Conservation (phyloP, 2,888 invertebrate species). For the Melieria omissa region DNA sequence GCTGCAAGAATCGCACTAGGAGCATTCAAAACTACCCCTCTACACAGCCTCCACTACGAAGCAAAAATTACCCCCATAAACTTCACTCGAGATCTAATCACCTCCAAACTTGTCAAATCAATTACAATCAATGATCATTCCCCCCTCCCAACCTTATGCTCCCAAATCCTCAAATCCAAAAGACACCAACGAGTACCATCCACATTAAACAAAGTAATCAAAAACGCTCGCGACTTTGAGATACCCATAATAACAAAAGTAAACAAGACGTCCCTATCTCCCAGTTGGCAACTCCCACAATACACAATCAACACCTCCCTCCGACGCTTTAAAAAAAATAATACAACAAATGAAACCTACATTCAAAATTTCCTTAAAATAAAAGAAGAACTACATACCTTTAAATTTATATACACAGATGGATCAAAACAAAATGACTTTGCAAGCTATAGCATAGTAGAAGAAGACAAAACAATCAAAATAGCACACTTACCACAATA, state of each 20-base stretch:
- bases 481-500: conserved; percentile 1
- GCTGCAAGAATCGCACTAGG: conserved; percentile 25
- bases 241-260: neutral
- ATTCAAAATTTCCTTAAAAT: neutral
- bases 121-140: neutral
- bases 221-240: too few relatives aligned
- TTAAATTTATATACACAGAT: conserved; percentile 16
- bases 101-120: conserved; percentile 12
- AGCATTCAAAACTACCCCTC: conserved; percentile 30
- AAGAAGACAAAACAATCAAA: too few relatives aligned
- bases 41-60: conserved; percentile 33
- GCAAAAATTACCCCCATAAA: conserved; percentile 16
- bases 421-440: neutral
- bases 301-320: neutral
- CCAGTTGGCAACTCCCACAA: neutral
- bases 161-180: neutral
- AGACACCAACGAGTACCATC: neutral
- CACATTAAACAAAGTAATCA: neutral
- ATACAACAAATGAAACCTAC: neutral
- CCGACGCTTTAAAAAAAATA: neutral
- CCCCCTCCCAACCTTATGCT: neutral
- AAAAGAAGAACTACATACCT: neutral
- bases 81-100: conserved; percentile 13
- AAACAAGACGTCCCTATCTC: neutral
- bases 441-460: neutral